Percentiles rank a stretch among this genome's conserved stretches.
Evolutionary conservation across 2,888 invertebrate genomes (phyloP).

Genomic region (Lepidocyrtinus sp.): DNA sequence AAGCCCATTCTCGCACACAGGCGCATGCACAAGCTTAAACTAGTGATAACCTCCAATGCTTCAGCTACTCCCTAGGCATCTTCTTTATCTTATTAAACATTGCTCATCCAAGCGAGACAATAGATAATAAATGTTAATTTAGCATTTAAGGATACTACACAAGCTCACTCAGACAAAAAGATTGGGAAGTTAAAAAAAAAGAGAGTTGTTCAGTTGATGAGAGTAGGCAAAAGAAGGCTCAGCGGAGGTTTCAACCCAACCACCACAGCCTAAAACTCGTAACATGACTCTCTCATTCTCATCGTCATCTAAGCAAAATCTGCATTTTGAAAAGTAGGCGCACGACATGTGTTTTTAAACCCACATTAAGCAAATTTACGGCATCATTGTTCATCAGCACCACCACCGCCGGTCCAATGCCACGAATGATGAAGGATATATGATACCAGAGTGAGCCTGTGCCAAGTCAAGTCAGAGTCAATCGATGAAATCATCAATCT

Average conservation of each 20-base stretch:
- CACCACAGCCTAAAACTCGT: too few relatives aligned
- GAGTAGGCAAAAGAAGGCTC: background rate
- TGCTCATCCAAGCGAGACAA: background rate
- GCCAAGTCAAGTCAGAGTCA: background rate
- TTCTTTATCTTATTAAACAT: background rate
- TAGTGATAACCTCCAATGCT: background rate
- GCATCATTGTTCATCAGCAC: background rate
- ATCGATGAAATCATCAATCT: background rate
- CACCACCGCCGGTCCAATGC: background rate
- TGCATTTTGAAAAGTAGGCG: too few relatives aligned
- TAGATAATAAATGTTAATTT: background rate
- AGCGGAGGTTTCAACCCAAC: background rate
- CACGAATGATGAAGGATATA: background rate
- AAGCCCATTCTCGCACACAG: background rate
- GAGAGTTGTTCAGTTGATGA: too few relatives aligned
- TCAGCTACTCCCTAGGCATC: background rate
- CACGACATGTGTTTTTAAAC: background rate
- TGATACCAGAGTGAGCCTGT: background rate
- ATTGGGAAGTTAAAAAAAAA: background rate
- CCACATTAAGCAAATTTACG: too few relatives aligned
- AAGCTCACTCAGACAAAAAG: background rate
- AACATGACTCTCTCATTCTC: too few relatives aligned
- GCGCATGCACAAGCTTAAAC: too few relatives aligned
- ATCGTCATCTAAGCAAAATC: too few relatives aligned
- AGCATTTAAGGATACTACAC: background rate